These are phyloP conservation scores for Borostomias antarcticus DNA, from an alignment of 2,797 vertebrate genomes.

Conservation along the genomic window DNA sequence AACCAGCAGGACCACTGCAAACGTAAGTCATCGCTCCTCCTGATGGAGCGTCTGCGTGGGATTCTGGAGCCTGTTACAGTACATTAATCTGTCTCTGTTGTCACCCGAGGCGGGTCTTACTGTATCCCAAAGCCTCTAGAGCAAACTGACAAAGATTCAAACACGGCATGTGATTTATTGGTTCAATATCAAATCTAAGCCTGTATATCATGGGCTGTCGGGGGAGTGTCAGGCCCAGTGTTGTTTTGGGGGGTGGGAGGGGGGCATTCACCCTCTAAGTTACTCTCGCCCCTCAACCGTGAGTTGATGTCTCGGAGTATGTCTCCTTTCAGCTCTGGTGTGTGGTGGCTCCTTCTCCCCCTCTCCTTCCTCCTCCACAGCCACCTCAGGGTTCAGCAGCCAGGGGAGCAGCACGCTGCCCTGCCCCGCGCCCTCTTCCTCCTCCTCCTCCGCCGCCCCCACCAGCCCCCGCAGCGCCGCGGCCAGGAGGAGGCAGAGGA, in stretches of 20 bases:
- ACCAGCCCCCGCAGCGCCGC: constrained; percentile 87
- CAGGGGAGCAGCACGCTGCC: constrained; percentile 88
- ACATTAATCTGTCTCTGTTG: constrained; percentile 30
- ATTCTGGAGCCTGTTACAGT: constrained; percentile 44
- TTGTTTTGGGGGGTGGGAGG: neutral
- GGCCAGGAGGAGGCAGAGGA: constrained; percentile 84
- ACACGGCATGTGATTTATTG: neutral
- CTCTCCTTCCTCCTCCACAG: constrained; percentile 88
- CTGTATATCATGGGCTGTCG: neutral
- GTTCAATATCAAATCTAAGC: neutral
- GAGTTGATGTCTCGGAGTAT: constrained; percentile 5
- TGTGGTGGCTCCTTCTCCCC: constrained; percentile 92
- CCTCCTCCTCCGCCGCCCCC: constrained; percentile 80
- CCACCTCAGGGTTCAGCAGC: constrained; percentile 85
- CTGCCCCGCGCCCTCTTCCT: constrained; percentile 72
- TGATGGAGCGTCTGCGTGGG: constrained; percentile 55
- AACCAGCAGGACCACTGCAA: constrained; percentile 88
- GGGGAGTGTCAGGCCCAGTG: neutral
- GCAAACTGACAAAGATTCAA: too few species aligned
- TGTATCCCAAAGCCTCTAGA: too few species aligned
- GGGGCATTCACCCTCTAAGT: neutral
- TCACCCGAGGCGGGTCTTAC: too few species aligned
- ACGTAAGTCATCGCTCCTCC: constrained; percentile 80
- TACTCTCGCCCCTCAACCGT: neutral
- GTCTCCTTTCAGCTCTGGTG: constrained; percentile 81